Base-by-base conservation (phyloP, 2,888 invertebrate species). In the Choreutis nemorana region DNA sequence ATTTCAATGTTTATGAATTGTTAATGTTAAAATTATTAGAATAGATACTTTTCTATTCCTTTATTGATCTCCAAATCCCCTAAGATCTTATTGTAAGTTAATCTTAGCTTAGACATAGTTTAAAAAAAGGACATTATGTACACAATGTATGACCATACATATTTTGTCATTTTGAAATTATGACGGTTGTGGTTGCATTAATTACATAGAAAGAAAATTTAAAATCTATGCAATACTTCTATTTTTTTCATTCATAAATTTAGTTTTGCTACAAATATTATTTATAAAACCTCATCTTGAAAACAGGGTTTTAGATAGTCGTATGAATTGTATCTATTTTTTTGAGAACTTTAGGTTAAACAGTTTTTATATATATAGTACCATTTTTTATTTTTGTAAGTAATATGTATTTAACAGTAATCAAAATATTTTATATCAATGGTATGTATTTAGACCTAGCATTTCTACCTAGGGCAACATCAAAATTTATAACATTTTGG, bases 281-380 rank as follows among this genome's bases (percentile, higher is more conserved):
- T 27, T 21, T 34, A n/a, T n/a, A 30, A 35, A 51, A 58, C 57
- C 58, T 62, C 64, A 55, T 40, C 45, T 45, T 45, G 34, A 6
- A 39, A 59, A 66, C 70, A 70, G 70, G 70, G 70, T 67, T 56
- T 43, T 64, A 68, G 60, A 50, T 65, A 66, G 57, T 50, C 48
- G 35, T 45, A 51, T 53, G 44, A 36, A 48, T 46, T 42, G 40
- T 36, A 32, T 25, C 32, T 14, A 15, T 26, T 26, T 14, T 26
- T n/a, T n/a, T n/a, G n/a, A n/a, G n/a, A n/a, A n/a, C n/a, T n/a
- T n/a, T n/a, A n/a, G n/a, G n/a, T n/a, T n/a, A n/a, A n/a, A n/a
- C n/a, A n/a, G n/a, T n/a, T n/a, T n/a, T n/a, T n/a, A n/a, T n/a
- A n/a, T n/a, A n/a, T n/a, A n/a, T n/a, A n/a, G n/a, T n/a, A n/a